A percentile compares a stretch with the other conserved stretches of the same genome.
phyloP scores from a whole-genome alignment of 2,888 invertebrate species.

The Baronia brevicornis region DNA sequence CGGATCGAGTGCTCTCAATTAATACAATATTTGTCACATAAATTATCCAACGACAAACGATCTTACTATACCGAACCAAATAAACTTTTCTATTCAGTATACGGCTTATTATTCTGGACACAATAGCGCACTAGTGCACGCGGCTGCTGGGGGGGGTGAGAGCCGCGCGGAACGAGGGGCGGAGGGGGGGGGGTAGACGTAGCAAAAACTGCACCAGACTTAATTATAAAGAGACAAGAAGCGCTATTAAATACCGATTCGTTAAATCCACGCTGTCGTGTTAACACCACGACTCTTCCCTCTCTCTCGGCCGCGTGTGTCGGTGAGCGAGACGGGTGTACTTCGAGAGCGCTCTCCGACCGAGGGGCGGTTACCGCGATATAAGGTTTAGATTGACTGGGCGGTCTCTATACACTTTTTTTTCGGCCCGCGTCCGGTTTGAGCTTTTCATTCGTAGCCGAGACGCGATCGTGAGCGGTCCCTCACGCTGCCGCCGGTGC shows the following conservation, averaged over 20 bases:
- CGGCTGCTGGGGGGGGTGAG: constrained; percentile 26
- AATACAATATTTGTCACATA: constrained; percentile 69
- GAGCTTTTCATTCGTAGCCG: constrained; percentile 67
- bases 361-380: constrained; percentile 80
- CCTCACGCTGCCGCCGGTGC: constrained; percentile 19
- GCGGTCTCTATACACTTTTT: constrained; percentile 69
- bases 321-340: constrained; percentile 35
- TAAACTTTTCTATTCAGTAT: constrained; percentile 36
- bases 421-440: constrained; percentile 52
- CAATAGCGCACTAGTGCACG: constrained; percentile 59
- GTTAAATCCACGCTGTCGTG: constrained; percentile 73
- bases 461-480: constrained; percentile 49
- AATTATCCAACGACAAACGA: constrained; percentile 51
- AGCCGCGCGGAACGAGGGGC: constrained; percentile 22
- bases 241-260: constrained; percentile 74
- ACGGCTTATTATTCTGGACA: constrained; percentile 45
- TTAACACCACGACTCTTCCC: constrained; percentile 54
- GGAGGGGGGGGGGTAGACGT: constrained; percentile 33
- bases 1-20: constrained; percentile 57
- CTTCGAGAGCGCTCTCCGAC: constrained; percentile 71
- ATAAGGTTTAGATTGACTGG: constrained; percentile 74
- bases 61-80: constrained; percentile 43
- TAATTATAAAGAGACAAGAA: constrained; percentile 77
- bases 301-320: constrained; percentile 32
- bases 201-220: constrained; percentile 75